These are phyloP conservation scores for Corythucha ciliata DNA, from an alignment of 2,888 invertebrate genomes.

Conservation along the genomic window DNA sequence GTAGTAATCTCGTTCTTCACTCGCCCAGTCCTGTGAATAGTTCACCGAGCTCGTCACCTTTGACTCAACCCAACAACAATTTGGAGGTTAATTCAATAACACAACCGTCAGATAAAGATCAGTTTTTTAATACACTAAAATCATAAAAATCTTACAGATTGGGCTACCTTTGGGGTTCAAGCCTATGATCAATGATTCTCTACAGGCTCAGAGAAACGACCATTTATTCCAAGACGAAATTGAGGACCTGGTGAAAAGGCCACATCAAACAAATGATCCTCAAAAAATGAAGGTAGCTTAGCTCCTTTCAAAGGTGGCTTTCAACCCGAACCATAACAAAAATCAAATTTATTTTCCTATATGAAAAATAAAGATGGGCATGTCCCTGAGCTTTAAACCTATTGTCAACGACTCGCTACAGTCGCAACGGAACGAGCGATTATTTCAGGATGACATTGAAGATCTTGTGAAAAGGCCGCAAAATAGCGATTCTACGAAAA, in stretches of 20 bases:
- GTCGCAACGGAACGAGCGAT: slow-evolving; percentile 45
- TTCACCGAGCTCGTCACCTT: slow-evolving; percentile 34
- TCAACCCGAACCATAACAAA: too few relatives aligned
- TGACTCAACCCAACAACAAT: slow-evolving; percentile 36
- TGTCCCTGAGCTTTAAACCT: slow-evolving; percentile 31
- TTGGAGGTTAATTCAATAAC: slow-evolving; percentile 33
- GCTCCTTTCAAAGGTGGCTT: too few relatives aligned
- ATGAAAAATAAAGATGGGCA: too few relatives aligned
- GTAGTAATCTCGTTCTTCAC: slow-evolving; percentile 30
- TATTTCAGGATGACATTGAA: slow-evolving; percentile 54
- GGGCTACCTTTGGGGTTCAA: slow-evolving; percentile 30
- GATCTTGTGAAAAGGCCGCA: slow-evolving; percentile 52
- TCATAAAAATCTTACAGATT: slow-evolving; percentile 24
- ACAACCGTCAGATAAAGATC: neutral
- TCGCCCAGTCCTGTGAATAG: slow-evolving; percentile 35
- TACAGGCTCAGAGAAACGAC: slow-evolving; percentile 42
- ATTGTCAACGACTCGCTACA: slow-evolving; percentile 29
- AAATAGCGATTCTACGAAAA: slow-evolving; percentile 33
- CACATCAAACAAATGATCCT: slow-evolving; percentile 38
- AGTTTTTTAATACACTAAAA: too few relatives aligned
- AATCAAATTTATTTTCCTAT: too few relatives aligned
- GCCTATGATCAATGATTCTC: slow-evolving; percentile 31
- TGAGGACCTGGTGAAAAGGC: slow-evolving; percentile 52
- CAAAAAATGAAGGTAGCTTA: slow-evolving; percentile 32
- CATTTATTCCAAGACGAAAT: slow-evolving; percentile 54